Evolutionary conservation across 2,888 invertebrate genomes (phyloP).

Genomic region (Linnaemya tessellans): DNA sequence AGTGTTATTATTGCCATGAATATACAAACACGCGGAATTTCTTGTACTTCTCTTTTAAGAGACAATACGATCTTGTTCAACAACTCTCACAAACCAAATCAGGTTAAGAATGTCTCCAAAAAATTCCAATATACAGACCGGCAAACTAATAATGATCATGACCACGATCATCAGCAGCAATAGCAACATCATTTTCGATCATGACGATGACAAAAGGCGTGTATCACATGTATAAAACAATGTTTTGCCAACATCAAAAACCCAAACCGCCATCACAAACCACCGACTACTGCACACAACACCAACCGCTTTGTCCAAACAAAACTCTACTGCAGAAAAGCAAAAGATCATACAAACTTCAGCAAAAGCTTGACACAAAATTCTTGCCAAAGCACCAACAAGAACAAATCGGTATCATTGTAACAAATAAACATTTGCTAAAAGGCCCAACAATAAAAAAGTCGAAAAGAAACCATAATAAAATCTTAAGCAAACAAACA

Average conservation of each 20-base stretch:
- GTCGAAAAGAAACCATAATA: constrained; percentile 38
- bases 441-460: background rate
- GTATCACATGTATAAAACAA: constrained; percentile 67
- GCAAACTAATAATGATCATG: constrained; percentile 31
- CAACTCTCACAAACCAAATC: constrained; percentile 71
- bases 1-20: constrained; percentile 42
- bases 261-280: constrained; percentile 44
- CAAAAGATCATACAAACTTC: constrained; percentile 34
- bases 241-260: constrained; percentile 71
- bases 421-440: constrained; percentile 51
- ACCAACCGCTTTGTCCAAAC: constrained; percentile 18
- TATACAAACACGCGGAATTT: constrained; percentile 49
- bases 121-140: constrained; percentile 59
- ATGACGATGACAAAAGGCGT: constrained; percentile 69
- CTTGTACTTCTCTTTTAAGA: constrained; percentile 52
- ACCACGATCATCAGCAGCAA: constrained; percentile 10
- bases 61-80: constrained; percentile 48
- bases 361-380: constrained; percentile 25
- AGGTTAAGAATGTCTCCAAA: constrained; percentile 71
- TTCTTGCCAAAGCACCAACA: constrained; percentile 42
- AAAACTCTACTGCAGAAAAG: background rate
- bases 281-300: background rate
- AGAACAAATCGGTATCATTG: constrained; percentile 54
- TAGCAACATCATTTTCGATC: constrained; percentile 30
- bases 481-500: constrained; percentile 16